Percentiles rank a stretch among this genome's conserved stretches.
phyloP scores from a whole-genome alignment of 2,113 vertebrate species.

The Vidua macroura region DNA sequence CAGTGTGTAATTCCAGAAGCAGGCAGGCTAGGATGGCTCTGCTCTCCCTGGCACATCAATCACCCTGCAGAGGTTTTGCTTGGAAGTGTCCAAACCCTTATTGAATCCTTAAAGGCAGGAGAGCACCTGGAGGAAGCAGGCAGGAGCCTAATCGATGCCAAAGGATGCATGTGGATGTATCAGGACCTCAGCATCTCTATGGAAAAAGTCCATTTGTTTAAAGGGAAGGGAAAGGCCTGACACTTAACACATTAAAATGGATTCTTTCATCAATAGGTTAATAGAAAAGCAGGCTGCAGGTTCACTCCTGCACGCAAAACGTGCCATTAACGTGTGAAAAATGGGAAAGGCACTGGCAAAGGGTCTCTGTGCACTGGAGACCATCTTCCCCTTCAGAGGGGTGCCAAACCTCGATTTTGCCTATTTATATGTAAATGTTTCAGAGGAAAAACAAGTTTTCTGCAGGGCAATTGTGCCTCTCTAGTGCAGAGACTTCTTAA shows the following conservation, averaged over 20 bases:
- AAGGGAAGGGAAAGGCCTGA: constrained; percentile 44
- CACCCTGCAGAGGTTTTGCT: background rate
- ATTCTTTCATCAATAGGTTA: constrained; percentile 79
- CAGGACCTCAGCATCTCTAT: constrained; percentile 9
- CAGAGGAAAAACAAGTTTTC: constrained; percentile 15
- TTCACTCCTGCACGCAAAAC: constrained; percentile 44
- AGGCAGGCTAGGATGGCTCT: background rate
- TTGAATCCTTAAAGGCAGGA: background rate
- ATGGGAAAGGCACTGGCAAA: constrained; percentile 20
- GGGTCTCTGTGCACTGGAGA: background rate
- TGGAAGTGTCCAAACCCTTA: background rate
- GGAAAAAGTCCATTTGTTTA: constrained; percentile 54
- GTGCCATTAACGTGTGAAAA: constrained; percentile 56
- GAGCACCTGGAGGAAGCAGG: background rate
- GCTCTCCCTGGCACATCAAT: background rate
- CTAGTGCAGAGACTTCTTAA: background rate
- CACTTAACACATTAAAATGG: constrained; percentile 58
- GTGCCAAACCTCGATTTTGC: background rate
- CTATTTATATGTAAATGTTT: constrained; percentile 79
- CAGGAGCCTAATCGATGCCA: background rate
- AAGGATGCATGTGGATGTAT: background rate
- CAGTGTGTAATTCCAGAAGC: background rate
- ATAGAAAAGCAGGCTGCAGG: constrained; percentile 66
- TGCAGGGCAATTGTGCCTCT: background rate
- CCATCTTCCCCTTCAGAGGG: background rate